phyloP scores from a whole-genome alignment of 2,797 vertebrate species.

The Gambelia wislizenii region DNA sequence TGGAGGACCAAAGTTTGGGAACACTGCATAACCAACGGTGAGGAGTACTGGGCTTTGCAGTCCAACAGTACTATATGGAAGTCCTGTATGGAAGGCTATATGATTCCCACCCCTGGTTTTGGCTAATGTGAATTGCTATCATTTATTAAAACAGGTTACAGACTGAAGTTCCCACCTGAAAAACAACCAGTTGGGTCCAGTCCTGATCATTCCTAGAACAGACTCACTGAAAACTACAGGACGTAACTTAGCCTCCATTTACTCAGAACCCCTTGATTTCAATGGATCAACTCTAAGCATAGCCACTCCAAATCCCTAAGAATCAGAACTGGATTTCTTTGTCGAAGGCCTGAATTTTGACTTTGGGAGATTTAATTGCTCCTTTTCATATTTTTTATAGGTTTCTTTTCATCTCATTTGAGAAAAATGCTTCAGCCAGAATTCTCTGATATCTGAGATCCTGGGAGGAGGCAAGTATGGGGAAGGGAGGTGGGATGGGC shows the following conservation, averaged over 20 bases:
- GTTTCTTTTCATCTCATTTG: background rate
- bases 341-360: background rate
- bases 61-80: too few species aligned
- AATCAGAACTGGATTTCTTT: background rate
- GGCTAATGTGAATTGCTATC: background rate
- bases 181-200: background rate
- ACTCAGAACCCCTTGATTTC: background rate
- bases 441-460: background rate
- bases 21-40: too few species aligned
- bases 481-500: too few species aligned
- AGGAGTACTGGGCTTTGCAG: too few species aligned
- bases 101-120: too few species aligned
- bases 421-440: background rate
- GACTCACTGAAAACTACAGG: background rate
- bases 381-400: background rate
- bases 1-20: too few species aligned
- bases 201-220: background rate
- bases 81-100: too few species aligned
- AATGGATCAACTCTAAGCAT: background rate
- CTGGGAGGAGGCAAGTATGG: background rate
- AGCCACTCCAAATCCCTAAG: background rate
- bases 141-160: background rate
- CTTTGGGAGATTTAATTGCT: background rate
- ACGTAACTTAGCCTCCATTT: background rate
- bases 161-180: too few species aligned